phyloP scores from a whole-genome alignment of 1,140 invertebrate species.

The Ylistrum balloti region DNA sequence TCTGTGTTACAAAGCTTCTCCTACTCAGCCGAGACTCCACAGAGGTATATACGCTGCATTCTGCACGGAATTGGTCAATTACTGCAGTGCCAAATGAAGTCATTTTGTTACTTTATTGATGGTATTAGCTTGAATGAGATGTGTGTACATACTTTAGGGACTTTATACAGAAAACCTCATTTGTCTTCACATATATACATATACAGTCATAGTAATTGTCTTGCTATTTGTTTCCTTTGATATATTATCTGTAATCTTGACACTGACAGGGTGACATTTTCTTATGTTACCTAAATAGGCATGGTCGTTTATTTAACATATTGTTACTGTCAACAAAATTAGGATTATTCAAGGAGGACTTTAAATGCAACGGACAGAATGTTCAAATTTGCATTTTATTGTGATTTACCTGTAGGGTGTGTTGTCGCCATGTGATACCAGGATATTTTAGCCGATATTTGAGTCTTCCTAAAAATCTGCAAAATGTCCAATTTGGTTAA shows the following conservation, averaged over 20 bases:
- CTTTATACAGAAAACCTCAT: background rate
- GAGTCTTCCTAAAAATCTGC: no score
- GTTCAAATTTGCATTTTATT: no score
- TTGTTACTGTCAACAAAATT: no score
- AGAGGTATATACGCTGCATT: background rate
- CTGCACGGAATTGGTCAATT: conserved; percentile 25
- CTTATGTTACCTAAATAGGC: no score
- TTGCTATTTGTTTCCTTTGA: background rate
- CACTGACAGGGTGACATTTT: background rate
- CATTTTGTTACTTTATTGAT: background rate
- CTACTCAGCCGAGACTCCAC: background rate
- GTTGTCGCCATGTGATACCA: no score
- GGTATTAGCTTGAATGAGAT: background rate
- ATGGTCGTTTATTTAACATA: no score
- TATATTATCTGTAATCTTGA: background rate
- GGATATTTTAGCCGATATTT: no score
- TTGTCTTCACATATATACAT: background rate
- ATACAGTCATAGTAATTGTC: background rate
- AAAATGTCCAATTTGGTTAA: no score
- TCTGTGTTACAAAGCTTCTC: background rate
- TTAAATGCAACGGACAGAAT: no score
- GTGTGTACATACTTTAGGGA: background rate
- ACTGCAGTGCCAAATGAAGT: background rate
- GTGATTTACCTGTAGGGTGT: no score
- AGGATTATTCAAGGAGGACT: no score